Percentiles rank a stretch among this genome's conserved stretches.
phyloP scores from a whole-genome alignment of 2,888 invertebrate genomes.

The Colostygia pectinataria region DNA sequence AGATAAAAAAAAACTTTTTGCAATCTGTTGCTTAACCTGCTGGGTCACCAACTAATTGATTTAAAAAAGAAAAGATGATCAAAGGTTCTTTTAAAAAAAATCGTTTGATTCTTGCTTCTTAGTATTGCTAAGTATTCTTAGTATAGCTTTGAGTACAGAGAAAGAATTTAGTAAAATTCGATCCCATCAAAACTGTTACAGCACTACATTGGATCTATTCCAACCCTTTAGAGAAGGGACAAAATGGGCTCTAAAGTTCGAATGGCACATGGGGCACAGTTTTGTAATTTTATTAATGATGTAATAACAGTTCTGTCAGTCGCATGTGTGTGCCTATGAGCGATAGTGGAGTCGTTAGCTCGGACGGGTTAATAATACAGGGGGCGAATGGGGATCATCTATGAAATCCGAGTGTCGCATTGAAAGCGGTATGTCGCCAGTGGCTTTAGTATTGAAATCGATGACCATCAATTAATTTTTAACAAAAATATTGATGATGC shows the following conservation, averaged over 20 bases:
- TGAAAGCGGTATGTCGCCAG: conserved; percentile 38
- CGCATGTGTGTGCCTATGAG: conserved; percentile 80
- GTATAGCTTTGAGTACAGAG: background rate
- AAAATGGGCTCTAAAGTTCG: conserved; percentile 67
- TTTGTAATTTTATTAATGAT: conserved; percentile 84
- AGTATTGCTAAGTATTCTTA: no score
- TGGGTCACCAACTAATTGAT: no score
- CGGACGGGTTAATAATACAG: conserved; percentile 78
- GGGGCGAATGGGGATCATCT: conserved; percentile 73
- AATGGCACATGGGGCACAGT: conserved; percentile 74
- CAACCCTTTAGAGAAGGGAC: conserved; percentile 58
- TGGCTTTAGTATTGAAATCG: conserved; percentile 19
- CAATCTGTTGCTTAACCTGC: no score
- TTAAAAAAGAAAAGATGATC: no score
- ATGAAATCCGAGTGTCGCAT: conserved; percentile 56
- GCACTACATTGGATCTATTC: conserved; percentile 20
- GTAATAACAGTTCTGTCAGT: conserved; percentile 82
- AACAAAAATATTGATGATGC: background rate
- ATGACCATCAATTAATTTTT: background rate
- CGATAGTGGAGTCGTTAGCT: conserved; percentile 80
- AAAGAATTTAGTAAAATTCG: background rate
- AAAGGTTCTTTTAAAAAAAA: no score
- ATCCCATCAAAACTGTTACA: conserved; percentile 11
- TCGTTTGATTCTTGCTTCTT: no score
- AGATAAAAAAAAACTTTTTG: no score